Evolutionary conservation across 2,888 invertebrate species (phyloP), one percentile per base, ranked within the genome.

Genomic region (Papilio protenor): DNA sequence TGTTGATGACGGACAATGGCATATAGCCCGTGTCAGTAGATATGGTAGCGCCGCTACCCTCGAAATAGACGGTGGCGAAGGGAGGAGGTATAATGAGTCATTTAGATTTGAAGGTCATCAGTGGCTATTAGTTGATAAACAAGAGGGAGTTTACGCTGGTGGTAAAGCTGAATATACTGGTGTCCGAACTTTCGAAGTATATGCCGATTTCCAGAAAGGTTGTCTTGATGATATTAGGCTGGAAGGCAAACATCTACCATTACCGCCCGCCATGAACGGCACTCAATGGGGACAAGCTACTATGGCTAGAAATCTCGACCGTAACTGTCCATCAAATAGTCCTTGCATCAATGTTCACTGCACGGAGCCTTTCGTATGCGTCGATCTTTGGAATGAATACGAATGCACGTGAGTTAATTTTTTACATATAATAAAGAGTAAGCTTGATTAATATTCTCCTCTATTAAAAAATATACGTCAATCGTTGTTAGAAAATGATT

Each of bases 1-100:
- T 1, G 98, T 99, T 2, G 98, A 98, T 87, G 98, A 99, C 89
- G 99, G 99, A 1, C 98, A 98, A 86, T 99, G 99, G 99, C 99
- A 99, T 89, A 98, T 98, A 76, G 98, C 98, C 8, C 96, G 97
- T 82, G 98, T 99, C 0, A 97, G 97, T 84, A 96, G 99, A 77
- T 98, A 98, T 84, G 99, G 99, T 59, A 98, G 98, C 72, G 98
- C 98, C 12, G 98, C 99, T 16, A 98, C 98, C 74, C 94, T 99
- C 79, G 98, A 98, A 89, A 94, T 99, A 82, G 99, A 99, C 87
- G 98, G 98, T 4, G 99, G 99, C 1, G 99, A 99, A 93, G 99
- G 99, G 0, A 94, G 98, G 80, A 95, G 98, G 80, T 98, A 98
- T 93, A 98, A 99, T 87, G 99, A 99, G 90, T 98, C 98, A 0